Conservation (phyloP, 2,113 vertebrate species). For the Symphodus melops region DNA sequence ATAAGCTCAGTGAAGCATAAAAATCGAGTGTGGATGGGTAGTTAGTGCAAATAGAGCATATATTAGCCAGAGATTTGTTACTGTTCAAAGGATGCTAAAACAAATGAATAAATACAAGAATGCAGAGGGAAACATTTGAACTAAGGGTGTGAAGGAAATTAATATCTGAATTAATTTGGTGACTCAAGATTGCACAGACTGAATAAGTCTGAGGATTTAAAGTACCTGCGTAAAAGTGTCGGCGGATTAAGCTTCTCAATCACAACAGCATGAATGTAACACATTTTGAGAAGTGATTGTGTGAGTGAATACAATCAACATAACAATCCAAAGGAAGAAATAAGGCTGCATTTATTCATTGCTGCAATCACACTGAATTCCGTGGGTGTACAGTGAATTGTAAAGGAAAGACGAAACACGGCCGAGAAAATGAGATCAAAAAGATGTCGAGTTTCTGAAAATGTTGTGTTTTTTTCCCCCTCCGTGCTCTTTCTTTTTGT, state of each 20-base stretch:
- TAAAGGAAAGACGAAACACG: slow-evolving; percentile 36
- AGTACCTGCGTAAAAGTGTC: slow-evolving; percentile 1
- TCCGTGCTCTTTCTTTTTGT: background rate
- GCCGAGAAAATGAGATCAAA: slow-evolving; percentile 44
- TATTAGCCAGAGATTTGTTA: slow-evolving; percentile 27
- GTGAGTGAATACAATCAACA: slow-evolving; percentile 10
- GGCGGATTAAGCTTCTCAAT: slow-evolving; percentile 21
- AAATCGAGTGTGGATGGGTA: slow-evolving; percentile 38
- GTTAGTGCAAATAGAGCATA: slow-evolving; percentile 45
- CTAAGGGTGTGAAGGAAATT: slow-evolving; percentile 35
- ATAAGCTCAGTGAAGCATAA: slow-evolving; percentile 50
- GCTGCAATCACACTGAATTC: slow-evolving; percentile 42
- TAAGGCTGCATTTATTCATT: slow-evolving; percentile 47
- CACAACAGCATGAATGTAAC: slow-evolving; percentile 6
- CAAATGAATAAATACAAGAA: background rate
- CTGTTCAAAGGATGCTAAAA: slow-evolving; percentile 15
- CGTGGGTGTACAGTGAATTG: slow-evolving; percentile 16
- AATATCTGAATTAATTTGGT: slow-evolving; percentile 17
- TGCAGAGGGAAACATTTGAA: background rate
- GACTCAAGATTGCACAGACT: background rate
- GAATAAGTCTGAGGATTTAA: background rate
- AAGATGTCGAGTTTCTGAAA: slow-evolving; percentile 46
- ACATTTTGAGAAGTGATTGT: slow-evolving; percentile 22
- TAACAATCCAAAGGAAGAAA: slow-evolving; percentile 25
- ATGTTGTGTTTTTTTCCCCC: slow-evolving; percentile 25